A percentile compares a stretch with the other conserved stretches of the same genome.
Evolutionary conservation across 2,113 vertebrate genomes (phyloP).

Genomic region (Leptobrachium leishanense): DNA sequence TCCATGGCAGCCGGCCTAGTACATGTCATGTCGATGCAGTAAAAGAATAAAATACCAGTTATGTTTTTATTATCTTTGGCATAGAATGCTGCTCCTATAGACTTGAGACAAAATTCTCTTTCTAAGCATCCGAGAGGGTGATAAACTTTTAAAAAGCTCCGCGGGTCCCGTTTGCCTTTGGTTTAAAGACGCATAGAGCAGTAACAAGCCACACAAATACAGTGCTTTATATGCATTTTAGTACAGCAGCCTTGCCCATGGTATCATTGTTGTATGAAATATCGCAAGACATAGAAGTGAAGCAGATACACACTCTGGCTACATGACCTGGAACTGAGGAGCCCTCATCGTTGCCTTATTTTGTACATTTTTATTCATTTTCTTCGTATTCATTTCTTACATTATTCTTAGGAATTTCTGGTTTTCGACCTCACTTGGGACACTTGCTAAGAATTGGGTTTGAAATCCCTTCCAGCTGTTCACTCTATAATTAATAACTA

Average conservation of each 20-base stretch:
- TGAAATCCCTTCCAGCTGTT: slow-evolving; percentile 33
- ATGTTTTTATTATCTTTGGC: slow-evolving; percentile 26
- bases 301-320: background rate
- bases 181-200: background rate
- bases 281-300: background rate
- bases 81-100: slow-evolving; percentile 22
- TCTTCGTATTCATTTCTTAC: background rate
- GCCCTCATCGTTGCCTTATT: background rate
- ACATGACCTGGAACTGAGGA: background rate
- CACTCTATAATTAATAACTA: slow-evolving; percentile 33
- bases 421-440: background rate
- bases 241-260: background rate
- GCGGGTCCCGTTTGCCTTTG: background rate
- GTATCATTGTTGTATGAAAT: background rate
- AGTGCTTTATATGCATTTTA: background rate
- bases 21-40: slow-evolving; percentile 30
- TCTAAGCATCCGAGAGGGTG: background rate
- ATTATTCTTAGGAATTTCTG: slow-evolving; percentile 4
- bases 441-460: background rate
- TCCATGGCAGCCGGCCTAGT: slow-evolving; percentile 32
- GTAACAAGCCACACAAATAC: background rate
- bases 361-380: background rate
- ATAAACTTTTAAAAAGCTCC: background rate
- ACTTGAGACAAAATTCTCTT: slow-evolving; percentile 22
- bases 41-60: slow-evolving; percentile 33